These are phyloP conservation scores for Macrotis lagotis DNA, from an alignment of 2,113 vertebrate genomes.

Conservation along the genomic window DNA sequence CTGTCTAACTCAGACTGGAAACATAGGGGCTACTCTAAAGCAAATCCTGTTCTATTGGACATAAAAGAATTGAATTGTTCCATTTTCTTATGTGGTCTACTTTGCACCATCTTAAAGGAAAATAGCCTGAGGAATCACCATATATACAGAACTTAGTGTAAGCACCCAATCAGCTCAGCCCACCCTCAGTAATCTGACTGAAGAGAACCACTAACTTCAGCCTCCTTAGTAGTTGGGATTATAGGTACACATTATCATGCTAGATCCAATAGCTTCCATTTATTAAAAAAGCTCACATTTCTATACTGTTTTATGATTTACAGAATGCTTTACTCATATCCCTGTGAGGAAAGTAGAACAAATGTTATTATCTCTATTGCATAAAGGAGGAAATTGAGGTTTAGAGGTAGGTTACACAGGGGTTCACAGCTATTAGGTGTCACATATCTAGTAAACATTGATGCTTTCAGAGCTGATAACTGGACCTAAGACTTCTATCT, in stretches of 20 bases:
- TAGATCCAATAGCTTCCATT: neutral
- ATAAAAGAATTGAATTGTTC: neutral
- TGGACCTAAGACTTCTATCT: neutral
- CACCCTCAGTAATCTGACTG: neutral
- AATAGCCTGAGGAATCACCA: neutral
- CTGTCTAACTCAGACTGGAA: neutral
- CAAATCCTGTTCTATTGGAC: neutral
- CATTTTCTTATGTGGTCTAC: neutral
- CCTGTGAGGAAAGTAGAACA: neutral
- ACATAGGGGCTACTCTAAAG: neutral
- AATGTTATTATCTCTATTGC: neutral
- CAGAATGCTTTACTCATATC: neutral
- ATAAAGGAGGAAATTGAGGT: neutral
- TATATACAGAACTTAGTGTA: neutral
- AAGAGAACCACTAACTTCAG: neutral
- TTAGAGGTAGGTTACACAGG: neutral
- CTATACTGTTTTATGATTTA: neutral
- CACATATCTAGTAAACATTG: neutral
- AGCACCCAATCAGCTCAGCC: neutral
- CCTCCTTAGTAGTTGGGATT: neutral
- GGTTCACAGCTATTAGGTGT: neutral
- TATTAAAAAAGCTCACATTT: neutral
- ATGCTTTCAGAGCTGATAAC: neutral
- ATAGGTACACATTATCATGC: neutral
- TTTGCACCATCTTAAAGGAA: neutral